Evolutionary conservation across 37 sponge, comb jelly and placozoan genomes (phyloP), one percentile per base, ranked within the genome.

Genomic region (Chondrosia reniformis): DNA sequence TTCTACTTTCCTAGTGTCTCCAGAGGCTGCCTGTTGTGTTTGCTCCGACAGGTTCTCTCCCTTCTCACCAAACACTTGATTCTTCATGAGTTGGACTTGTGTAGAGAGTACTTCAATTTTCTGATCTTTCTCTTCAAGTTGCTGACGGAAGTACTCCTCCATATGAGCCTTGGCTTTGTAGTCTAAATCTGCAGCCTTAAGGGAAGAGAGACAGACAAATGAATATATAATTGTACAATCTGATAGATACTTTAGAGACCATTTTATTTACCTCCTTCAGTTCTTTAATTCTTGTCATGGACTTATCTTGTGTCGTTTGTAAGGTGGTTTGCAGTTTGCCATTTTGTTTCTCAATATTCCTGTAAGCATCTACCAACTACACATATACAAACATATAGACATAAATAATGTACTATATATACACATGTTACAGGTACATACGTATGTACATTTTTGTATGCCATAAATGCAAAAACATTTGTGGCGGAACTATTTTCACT

Each of bases 101-200:
- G 80, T 92, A 38, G 81, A 80, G 54, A 88, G 33, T 32, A 87
- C 89, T 45, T 80, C 81, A 34, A 88, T 84, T 36, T 87, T 92
- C 57, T 92, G 84, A 31, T 92, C 89, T 41, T 92, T 88, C 85
- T 92, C 93, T 55, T 92, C 93, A 19, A 88, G 56, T 21, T 49
- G 59, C 39, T 74, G 43, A 39, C 77, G 13, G 63, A 82, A 85
- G 37, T 44, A 56, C 52, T 88, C 93, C 59, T 92, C 93, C 89
- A 88, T 64, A 33, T 92, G 93, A 13, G 77, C 80, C 76, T 92
- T 92, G 33, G 93, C 89, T 37, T 88, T 85, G 21, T 40, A 61
- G n/a, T 81, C 86, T 10, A 85, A 38, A 6, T 79, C 59, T 17
- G 82, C 64, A 33, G 61, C 85, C 85, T 85, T 34, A 71, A 25